Base-by-base conservation (phyloP, 2,888 invertebrate species). In the Pomacea canaliculata region DNA sequence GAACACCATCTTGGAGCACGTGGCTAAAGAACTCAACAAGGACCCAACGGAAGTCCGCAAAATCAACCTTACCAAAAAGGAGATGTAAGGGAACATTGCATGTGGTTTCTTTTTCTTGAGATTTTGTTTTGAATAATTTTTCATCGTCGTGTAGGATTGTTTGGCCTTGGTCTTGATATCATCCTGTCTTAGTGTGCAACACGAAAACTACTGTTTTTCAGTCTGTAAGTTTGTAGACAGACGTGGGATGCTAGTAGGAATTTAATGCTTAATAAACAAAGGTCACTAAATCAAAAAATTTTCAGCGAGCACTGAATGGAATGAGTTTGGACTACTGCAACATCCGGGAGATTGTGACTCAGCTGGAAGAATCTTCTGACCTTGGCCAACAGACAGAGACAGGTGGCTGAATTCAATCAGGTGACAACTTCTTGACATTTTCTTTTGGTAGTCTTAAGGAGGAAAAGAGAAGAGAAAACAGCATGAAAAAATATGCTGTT, bases 1-100 rank as follows among this genome's bases (percentile, higher is more conserved):
- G 80, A 91, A 92, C 81, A 86, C 88, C 19, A 87, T 91, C 49
- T 91, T 92, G 88, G 91, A 92, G n/a, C 91, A 91, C 72, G 87
- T 91, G 51, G 90, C 92, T 0, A 84, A 86, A 51, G 82, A 77
- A 7, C 78, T 91, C n/a, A 84, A 87, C 13, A 87, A 88, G 75
- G 91, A 91, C 73, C 89, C 91, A 0, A 80, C 91, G 27, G 87
- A 85, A 63, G 78, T 91, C n/a, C 82, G 85, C 66, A 79, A 81
- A 73, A 51, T 84, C n/a, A 89, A 89, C 78, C 78, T 88, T 86
- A 86, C 76, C 76, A 85, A 66, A 81, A 85, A 72, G 87, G 87
- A 68, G 86, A 89, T 80, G 84, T 84, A 69, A 7, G 51, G 12
- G 16, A 8, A 10, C 4, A 10, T 7, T 13, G 16, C 51, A 10